Percentiles rank a stretch among this genome's conserved stretches.
phyloP scores from a whole-genome alignment of 2,797 vertebrate genomes.

The Notamacropus eugenii region DNA sequence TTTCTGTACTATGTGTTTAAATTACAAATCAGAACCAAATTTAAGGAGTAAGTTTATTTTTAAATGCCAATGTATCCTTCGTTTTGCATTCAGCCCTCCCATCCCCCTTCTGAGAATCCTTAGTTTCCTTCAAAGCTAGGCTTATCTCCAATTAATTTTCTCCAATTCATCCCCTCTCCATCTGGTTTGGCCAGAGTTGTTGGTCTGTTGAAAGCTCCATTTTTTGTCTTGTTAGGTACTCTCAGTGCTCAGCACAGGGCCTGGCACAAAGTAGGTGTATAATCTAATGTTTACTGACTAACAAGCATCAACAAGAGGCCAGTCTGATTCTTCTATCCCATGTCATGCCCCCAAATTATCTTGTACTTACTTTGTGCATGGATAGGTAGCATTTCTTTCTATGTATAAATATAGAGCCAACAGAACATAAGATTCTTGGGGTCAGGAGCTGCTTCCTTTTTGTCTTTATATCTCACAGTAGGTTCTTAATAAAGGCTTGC shows the following conservation, averaged over 20 bases:
- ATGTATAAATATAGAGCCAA: not conserved
- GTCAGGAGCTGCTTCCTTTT: not conserved
- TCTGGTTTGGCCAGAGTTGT: not conserved
- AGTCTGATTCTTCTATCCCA: not conserved
- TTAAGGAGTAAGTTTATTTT: not conserved
- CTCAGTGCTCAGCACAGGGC: not conserved
- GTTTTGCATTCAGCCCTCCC: not conserved
- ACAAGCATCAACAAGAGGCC: not conserved
- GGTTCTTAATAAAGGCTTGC: not conserved
- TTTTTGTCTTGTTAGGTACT: not conserved
- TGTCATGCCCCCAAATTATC: not conserved
- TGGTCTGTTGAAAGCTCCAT: not conserved
- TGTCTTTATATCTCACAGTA: not conserved
- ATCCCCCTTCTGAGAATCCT: not conserved
- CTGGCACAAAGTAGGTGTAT: not conserved
- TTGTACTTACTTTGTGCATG: not conserved
- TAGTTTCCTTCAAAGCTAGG: not conserved
- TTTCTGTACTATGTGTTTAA: not conserved
- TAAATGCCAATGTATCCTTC: not conserved
- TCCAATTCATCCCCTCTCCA: not conserved
- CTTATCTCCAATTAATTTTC: not conserved
- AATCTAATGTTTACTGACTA: not conserved
- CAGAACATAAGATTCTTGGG: conserved; percentile 20
- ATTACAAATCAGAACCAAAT: not conserved
- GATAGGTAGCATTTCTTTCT: not conserved